Base-by-base conservation (phyloP, 2,888 invertebrate species). In the Eristalis pertinax region DNA sequence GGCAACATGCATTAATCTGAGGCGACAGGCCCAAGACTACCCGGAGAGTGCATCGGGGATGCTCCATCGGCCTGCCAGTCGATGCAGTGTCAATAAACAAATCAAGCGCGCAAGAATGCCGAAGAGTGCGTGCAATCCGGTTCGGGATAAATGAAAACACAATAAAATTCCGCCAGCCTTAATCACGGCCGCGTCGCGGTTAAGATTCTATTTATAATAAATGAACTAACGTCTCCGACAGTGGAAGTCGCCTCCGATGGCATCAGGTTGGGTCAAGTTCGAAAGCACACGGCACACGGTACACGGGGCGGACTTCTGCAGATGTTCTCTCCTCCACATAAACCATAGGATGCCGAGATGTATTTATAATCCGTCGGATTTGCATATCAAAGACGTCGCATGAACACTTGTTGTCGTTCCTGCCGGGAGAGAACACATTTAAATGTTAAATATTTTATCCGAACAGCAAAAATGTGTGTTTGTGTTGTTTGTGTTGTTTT, bases 321-420 rank as follows among this genome's bases (percentile, higher is more conserved):
- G 70, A 41, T 38, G 50, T 79, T 41, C 67, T 41, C 67, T 62
- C 63, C 13, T 35, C 41, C 70, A 38, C 62, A 62, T 75, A 26
- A 67, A 13, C 41, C 22, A 35, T 35, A 69, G 63, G 69, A 77
- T 19, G 60, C 41, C 43, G n/a, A 22, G 13, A 24, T 69, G 19
- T 50, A 50, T 50, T n/a, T 50, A 50, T 50, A 50, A 50, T 50
- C 50, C 50, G n/a, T 19, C 63, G 63, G 26, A 84, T 84, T 80
- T 80, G 65, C 84, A 84, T 84, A 84, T 76, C 58, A 80, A 84
- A 70, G 60, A 67, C 32, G 62, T 74, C 15, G 43, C n/a, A 43
- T 11, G 19, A 76, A 68, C 24, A 73, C 76, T 77, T 70, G 69
- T 68, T 81, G 65, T 62, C 32, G 58, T 82, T 15, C 41, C 41